Percentiles rank a stretch among this genome's conserved stretches.
Evolutionary conservation across 2,888 invertebrate genomes (phyloP).

Genomic region (Kryphioiulus occultus): DNA sequence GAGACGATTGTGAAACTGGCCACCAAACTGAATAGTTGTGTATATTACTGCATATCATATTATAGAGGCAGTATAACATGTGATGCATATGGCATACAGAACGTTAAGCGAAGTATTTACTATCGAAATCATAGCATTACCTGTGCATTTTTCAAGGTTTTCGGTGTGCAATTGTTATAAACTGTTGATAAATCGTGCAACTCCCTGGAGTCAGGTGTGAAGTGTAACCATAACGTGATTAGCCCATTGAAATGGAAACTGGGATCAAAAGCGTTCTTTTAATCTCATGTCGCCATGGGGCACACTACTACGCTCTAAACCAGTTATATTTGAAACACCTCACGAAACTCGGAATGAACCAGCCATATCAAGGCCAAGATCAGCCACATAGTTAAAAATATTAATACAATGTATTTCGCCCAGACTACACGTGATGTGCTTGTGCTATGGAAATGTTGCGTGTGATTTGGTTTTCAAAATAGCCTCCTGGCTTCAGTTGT

Average conservation of each 20-base stretch:
- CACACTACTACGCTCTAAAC: background rate
- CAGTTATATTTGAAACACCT: background rate
- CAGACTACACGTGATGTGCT: background rate
- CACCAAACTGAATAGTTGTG: too few species aligned
- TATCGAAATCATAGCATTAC: too few species aligned
- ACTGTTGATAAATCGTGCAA: background rate
- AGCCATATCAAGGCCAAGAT: background rate
- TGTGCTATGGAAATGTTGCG: background rate
- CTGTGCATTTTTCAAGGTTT: background rate
- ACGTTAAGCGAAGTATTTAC: too few species aligned
- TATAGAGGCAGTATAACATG: too few species aligned
- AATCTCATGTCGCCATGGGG: background rate
- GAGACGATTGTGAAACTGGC: too few species aligned
- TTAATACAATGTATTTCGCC: background rate
- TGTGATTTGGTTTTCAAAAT: background rate
- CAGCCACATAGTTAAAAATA: background rate
- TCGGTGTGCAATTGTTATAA: background rate
- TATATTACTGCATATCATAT: too few species aligned
- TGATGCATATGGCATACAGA: too few species aligned
- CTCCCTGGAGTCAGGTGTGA: background rate
- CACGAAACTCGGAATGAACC: background rate
- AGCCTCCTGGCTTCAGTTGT: background rate
- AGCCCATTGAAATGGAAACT: background rate
- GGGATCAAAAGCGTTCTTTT: background rate
- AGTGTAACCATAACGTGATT: background rate